Percentiles rank a stretch among this genome's conserved stretches.
phyloP scores from a whole-genome alignment of 2,113 vertebrate species.

The Spilogale gracilis region DNA sequence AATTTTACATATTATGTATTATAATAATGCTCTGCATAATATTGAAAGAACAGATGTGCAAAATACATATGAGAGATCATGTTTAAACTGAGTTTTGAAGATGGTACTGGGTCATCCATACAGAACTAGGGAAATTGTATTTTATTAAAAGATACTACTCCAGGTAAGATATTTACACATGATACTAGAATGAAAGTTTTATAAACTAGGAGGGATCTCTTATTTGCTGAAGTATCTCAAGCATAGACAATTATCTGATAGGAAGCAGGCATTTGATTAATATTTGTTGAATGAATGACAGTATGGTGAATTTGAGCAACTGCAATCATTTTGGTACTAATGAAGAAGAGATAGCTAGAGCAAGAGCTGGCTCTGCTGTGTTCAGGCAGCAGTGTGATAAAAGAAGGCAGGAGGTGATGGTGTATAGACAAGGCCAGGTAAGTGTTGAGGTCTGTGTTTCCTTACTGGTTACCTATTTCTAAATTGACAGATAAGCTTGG shows the following conservation, averaged over 20 bases:
- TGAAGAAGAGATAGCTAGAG: background rate
- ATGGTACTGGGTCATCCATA: background rate
- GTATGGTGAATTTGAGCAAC: background rate
- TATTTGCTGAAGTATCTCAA: background rate
- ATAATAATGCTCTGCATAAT: background rate
- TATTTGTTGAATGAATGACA: background rate
- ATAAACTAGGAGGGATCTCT: background rate
- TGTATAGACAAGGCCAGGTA: rapidly evolving
- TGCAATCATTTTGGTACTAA: background rate
- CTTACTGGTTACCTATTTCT: background rate
- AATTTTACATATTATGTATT: background rate
- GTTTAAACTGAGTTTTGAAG: background rate
- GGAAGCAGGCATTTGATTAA: background rate
- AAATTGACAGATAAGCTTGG: background rate
- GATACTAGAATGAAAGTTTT: background rate
- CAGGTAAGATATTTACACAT: background rate
- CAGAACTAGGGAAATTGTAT: background rate
- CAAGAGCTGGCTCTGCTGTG: background rate
- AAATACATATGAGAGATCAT: background rate
- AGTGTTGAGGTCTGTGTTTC: background rate
- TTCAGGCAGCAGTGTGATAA: rapidly evolving
- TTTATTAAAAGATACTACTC: background rate
- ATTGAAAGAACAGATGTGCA: background rate
- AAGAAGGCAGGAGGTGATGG: background rate
- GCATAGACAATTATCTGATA: background rate